A percentile compares a stretch with the other conserved stretches of the same genome.
These are phyloP conservation scores for Spheniscus humboldti DNA, from an alignment of 2,797 vertebrate species.

Conservation along the genomic window DNA sequence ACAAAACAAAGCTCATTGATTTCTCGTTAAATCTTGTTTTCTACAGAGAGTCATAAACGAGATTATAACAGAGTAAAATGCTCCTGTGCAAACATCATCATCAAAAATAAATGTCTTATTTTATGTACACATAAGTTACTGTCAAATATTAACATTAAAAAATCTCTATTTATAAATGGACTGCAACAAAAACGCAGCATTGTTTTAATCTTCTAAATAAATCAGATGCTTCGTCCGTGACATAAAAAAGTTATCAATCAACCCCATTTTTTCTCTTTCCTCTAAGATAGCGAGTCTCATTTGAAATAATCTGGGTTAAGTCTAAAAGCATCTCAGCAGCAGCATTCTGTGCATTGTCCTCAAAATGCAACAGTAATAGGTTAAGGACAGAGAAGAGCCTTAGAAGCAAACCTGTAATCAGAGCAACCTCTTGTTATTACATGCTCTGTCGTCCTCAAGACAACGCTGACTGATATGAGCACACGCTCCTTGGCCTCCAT, in stretches of 20 bases:
- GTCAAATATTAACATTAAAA: slow-evolving; percentile 17
- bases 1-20: not conserved
- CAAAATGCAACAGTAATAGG: rapidly evolving
- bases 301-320: not conserved
- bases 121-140: slow-evolving; percentile 38
- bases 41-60: not conserved
- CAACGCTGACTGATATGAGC: rapidly evolving
- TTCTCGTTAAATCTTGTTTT: not conserved
- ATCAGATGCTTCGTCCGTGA: not conserved
- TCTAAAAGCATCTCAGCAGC: not conserved
- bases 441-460: not conserved
- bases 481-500: rapidly evolving
- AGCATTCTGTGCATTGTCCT: not conserved
- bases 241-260: not conserved
- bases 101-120: not conserved
- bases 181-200: not conserved
- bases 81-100: not conserved
- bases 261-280: not conserved
- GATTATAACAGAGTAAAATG: not conserved
- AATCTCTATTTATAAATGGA: not conserved
- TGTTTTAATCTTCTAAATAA: not conserved
- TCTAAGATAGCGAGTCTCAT: rapidly evolving
- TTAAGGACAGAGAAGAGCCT: not conserved
- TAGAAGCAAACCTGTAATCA: not conserved
- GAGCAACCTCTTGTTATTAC: not conserved